phyloP scores from a whole-genome alignment of 2,113 vertebrate genomes.

The Corvus cornix region DNA sequence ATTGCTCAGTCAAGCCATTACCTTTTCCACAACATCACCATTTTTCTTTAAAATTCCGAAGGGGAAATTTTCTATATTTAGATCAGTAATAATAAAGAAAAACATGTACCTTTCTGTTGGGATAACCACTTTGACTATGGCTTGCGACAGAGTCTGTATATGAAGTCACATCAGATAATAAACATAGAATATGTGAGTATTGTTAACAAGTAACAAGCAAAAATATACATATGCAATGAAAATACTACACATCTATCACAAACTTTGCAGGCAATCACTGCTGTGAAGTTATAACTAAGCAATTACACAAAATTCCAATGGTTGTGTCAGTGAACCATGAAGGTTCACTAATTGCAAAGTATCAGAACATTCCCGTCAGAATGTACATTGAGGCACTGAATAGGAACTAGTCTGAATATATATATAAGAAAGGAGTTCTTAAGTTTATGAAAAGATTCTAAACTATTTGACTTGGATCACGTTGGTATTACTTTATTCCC shows the following conservation, averaged over 20 bases:
- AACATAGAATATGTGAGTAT: constrained; percentile 99
- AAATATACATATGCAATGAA: constrained; percentile 98
- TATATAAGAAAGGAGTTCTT: constrained; percentile 74
- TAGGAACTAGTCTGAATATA: constrained; percentile 75
- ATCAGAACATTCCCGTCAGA: constrained; percentile 79
- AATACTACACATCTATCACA: constrained; percentile 88
- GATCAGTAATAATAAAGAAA: constrained; percentile 99
- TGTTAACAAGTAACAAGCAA: constrained; percentile 99
- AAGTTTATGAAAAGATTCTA: constrained; percentile 69
- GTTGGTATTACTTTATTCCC: constrained; percentile 72
- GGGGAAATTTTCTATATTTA: constrained; percentile 97
- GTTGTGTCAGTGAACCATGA: constrained; percentile 77
- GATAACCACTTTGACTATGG: constrained; percentile 99
- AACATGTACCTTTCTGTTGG: constrained; percentile 99
- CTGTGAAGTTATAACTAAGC: constrained; percentile 85
- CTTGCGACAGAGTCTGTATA: constrained; percentile 99
- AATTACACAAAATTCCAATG: constrained; percentile 80
- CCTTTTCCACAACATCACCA: constrained; percentile 83
- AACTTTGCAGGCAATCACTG: constrained; percentile 86
- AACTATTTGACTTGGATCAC: constrained; percentile 69
- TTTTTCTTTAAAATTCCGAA: constrained; percentile 84
- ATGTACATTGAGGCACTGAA: constrained; percentile 77
- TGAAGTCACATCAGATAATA: constrained; percentile 99
- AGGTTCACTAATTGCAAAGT: constrained; percentile 78
- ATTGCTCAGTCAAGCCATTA: constrained; percentile 95